Evolutionary conservation across 1,140 invertebrate genomes (phyloP).

Genomic region (Calephelis virginiensis): DNA sequence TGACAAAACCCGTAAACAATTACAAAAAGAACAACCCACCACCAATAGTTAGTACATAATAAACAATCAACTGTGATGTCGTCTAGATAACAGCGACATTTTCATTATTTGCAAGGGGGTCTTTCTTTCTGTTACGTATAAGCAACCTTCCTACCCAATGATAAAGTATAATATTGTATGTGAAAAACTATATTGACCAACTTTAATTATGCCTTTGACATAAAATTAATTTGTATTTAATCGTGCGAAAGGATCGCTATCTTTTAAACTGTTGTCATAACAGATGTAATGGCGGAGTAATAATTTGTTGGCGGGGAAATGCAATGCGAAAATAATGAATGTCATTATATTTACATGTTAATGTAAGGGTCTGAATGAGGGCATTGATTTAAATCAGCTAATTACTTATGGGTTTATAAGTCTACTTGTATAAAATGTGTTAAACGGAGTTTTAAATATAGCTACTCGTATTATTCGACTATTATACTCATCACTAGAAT

Average conservation of each 20-base stretch:
- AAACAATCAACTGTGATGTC: background rate
- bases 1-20: too few species aligned
- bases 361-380: background rate
- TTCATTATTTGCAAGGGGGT: background rate
- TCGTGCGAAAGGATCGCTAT: conserved; percentile 16
- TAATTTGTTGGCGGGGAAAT: conserved; percentile 10
- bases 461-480: too few species aligned
- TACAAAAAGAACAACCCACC: too few species aligned
- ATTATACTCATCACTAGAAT: too few species aligned
- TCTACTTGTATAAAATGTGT: too few species aligned
- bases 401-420: too few species aligned
- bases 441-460: too few species aligned
- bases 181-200: background rate
- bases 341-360: background rate
- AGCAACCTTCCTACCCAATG: too few species aligned
- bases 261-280: conserved; percentile 18
- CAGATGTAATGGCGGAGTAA: conserved; percentile 14
- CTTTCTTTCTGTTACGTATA: background rate
- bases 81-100: conserved; percentile 4
- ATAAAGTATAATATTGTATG: background rate
- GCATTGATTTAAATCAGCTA: conserved; percentile 3
- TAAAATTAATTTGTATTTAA: conserved; percentile 17
- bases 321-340: conserved; percentile 17
- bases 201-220: conserved; percentile 11
- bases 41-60: too few species aligned